Evolutionary conservation across 2,113 vertebrate species (phyloP).

Genomic region (Ascaphus truei): DNA sequence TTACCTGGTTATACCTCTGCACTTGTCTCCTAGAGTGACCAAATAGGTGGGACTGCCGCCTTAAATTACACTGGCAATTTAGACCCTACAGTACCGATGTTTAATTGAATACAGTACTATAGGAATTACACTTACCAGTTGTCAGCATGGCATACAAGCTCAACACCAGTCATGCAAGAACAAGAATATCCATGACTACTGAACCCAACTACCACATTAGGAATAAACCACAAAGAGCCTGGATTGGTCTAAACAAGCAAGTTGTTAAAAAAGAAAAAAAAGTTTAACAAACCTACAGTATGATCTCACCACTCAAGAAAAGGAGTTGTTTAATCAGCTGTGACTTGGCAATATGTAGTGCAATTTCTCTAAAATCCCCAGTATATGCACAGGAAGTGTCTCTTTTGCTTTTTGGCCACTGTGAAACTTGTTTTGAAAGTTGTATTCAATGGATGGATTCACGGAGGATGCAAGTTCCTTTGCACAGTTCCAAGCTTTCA

Average conservation of each 20-base stretch:
- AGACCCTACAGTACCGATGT: no score
- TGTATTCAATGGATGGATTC: conserved; percentile 9
- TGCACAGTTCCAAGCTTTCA: neutral
- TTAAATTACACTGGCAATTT: no score
- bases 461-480: neutral
- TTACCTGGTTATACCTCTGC: no score
- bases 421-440: conserved; percentile 17
- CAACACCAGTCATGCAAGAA: no score
- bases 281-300: neutral
- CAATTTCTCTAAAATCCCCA: neutral
- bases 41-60: no score
- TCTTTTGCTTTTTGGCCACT: conserved; percentile 1
- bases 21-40: no score
- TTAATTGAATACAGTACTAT: no score
- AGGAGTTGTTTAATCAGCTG: conserved; percentile 13
- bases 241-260: neutral
- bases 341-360: conserved; percentile 6
- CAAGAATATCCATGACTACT: no score
- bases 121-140: no score
- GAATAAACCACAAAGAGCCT: neutral
- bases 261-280: neutral
- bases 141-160: no score
- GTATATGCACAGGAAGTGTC: conserved; percentile 14
- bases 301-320: conserved; percentile 4
- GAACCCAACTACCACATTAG: neutral